Evolutionary conservation across 2,797 vertebrate genomes (phyloP).

Genomic region (Botia kubotai): DNA sequence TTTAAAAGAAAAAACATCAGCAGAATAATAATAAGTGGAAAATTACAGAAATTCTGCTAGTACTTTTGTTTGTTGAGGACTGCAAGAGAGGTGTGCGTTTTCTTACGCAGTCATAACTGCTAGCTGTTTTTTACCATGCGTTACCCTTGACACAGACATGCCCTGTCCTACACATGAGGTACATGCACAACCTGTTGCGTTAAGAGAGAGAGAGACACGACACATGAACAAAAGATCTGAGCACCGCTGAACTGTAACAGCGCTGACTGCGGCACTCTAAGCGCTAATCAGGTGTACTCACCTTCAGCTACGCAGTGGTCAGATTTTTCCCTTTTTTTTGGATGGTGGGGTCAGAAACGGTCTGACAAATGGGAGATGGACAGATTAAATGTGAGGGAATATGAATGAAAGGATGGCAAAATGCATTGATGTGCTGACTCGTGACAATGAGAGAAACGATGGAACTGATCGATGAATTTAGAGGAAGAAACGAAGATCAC

Average conservation of each 20-base stretch:
- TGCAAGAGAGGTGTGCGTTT: not conserved
- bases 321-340: constrained; percentile 59
- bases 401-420: constrained; percentile 37
- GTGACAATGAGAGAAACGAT: constrained; percentile 38
- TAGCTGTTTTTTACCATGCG: constrained; percentile 1
- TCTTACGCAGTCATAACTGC: not conserved
- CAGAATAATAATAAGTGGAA: not conserved
- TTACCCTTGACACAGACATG: constrained; percentile 63
- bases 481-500: constrained; percentile 4
- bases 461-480: constrained; percentile 44
- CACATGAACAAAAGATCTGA: constrained; percentile 22
- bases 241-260: constrained; percentile 51
- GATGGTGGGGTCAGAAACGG: constrained; percentile 44
- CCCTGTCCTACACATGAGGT: constrained; percentile 23
- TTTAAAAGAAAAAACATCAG: not conserved
- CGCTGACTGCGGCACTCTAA: constrained; percentile 42
- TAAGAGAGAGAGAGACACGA: constrained; percentile 6
- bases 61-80: not conserved
- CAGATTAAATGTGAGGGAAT: constrained; percentile 33
- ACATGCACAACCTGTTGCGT: constrained; percentile 51
- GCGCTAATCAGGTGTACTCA: constrained; percentile 69
- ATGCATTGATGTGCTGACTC: constrained; percentile 26
- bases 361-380: constrained; percentile 42
- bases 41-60: not conserved
- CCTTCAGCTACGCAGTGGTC: constrained; percentile 68